phyloP scores from a whole-genome alignment of 2,888 invertebrate genomes.

The Synergus umbraculus region DNA sequence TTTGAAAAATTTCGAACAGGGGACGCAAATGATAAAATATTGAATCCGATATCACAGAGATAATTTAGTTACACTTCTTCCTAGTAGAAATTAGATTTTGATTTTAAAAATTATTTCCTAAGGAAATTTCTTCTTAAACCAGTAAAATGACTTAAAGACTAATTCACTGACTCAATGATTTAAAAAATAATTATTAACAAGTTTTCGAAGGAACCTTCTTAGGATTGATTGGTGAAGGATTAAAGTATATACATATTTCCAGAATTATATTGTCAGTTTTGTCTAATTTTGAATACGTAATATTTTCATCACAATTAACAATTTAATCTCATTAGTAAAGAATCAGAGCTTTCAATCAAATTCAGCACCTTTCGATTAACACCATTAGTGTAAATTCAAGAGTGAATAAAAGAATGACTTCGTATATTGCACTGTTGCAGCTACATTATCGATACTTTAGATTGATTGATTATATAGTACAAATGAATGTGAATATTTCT shows the following conservation, averaged over 20 bases:
- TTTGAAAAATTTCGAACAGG: neutral
- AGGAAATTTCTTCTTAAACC: neutral
- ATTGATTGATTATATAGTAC: slow-evolving; percentile 39
- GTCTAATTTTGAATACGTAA: neutral
- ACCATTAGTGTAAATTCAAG: neutral
- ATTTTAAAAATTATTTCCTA: neutral
- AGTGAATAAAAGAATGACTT: neutral
- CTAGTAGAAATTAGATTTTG: neutral
- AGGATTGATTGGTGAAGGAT: neutral
- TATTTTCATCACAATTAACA: neutral
- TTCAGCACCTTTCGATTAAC: neutral
- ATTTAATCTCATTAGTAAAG: slow-evolving; percentile 1
- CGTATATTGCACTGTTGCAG: slow-evolving; percentile 22
- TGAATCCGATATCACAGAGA: neutral
- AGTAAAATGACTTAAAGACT: neutral
- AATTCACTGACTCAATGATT: neutral
- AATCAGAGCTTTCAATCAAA: slow-evolving; percentile 29
- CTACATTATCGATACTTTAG: slow-evolving; percentile 22
- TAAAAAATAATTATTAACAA: neutral
- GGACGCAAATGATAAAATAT: neutral
- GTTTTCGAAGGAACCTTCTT: neutral
- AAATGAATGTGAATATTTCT: slow-evolving; percentile 38
- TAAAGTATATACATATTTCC: neutral
- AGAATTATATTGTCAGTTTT: neutral
- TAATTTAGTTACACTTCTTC: slow-evolving; percentile 12